Evolutionary conservation across 2,113 vertebrate species (phyloP).

Genomic region (Sinosuthora webbiana): DNA sequence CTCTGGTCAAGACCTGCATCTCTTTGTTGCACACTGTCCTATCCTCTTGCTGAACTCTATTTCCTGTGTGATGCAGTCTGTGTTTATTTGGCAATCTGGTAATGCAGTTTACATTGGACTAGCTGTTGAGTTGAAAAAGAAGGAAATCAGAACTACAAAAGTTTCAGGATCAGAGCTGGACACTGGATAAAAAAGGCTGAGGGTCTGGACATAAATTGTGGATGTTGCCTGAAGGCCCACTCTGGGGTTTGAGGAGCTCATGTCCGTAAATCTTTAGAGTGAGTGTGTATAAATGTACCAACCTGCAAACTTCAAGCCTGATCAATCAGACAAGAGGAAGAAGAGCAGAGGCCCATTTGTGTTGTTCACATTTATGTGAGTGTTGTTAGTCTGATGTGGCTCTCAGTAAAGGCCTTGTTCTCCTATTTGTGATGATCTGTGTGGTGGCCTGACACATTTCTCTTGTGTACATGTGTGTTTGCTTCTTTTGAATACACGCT

Average conservation of each 20-base stretch:
- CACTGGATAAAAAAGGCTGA: background rate
- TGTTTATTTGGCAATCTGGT: background rate
- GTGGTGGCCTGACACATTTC: background rate
- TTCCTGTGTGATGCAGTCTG: background rate
- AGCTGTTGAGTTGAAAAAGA: background rate
- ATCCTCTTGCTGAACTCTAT: background rate
- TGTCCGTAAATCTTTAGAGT: fast-evolving
- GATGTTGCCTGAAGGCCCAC: background rate
- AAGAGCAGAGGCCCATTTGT: background rate
- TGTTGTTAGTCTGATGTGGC: background rate
- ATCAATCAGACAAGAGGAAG: background rate
- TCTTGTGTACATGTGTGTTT: background rate
- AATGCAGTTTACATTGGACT: background rate
- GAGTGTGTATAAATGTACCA: fast-evolving
- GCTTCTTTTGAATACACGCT: fast-evolving
- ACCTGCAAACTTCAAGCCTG: background rate
- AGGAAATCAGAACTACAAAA: background rate
- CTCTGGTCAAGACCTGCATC: background rate
- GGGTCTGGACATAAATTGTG: background rate
- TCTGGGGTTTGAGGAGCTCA: background rate
- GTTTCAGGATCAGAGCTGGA: background rate
- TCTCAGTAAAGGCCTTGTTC: background rate
- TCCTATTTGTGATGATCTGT: background rate
- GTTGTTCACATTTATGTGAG: background rate
- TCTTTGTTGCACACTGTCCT: background rate